These are phyloP conservation scores for Hydractinia echinata DNA, from an alignment of 30 jellyfish, hydroid and myxozoan genomes.

Conservation along the genomic window DNA sequence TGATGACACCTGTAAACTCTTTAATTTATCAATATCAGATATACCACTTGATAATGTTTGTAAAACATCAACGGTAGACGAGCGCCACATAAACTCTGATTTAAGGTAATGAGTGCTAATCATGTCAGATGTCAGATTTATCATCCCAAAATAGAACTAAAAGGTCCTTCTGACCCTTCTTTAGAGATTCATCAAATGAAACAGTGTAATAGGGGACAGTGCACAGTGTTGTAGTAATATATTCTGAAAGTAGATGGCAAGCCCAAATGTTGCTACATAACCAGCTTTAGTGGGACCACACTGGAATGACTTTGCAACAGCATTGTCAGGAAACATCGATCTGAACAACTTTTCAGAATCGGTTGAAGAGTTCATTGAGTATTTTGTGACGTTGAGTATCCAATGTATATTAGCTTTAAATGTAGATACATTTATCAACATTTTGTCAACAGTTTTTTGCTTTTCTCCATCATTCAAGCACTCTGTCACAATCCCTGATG, in stretches of 20 bases:
- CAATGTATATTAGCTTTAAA: constrained; percentile 19
- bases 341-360: background rate
- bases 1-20: background rate
- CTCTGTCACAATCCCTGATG: too few relatives aligned
- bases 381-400: constrained; percentile 22
- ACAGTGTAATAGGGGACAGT: background rate
- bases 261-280: constrained; percentile 21
- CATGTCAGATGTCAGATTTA: background rate
- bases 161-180: background rate
- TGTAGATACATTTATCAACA: background rate
- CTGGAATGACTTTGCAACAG: background rate
- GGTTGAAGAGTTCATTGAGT: constrained; percentile 21
- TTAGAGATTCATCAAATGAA: constrained; percentile 2
- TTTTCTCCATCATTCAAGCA: background rate
- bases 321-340: constrained; percentile 19
- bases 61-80: background rate
- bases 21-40: background rate
- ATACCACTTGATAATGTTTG: background rate
- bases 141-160: background rate
- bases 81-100: constrained; percentile 6
- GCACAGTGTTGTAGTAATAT: background rate
- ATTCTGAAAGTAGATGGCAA: constrained; percentile 15
- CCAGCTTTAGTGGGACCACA: constrained; percentile 18
- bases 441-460: constrained; percentile 3
- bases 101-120: background rate